phyloP scores from a whole-genome alignment of 1,140 invertebrate species.

The Euwallacea similis region DNA sequence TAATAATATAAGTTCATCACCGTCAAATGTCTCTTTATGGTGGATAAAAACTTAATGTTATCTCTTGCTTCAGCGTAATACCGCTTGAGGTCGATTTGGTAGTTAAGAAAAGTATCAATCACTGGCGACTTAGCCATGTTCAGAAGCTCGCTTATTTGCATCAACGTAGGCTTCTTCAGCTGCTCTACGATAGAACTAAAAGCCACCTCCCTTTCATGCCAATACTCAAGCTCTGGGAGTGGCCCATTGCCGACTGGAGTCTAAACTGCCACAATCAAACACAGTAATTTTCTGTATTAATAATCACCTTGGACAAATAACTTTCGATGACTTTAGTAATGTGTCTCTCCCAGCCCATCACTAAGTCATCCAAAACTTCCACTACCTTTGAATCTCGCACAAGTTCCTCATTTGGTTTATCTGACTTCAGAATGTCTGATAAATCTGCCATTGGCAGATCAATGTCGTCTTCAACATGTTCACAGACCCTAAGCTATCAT shows the following conservation, averaged over 20 bases:
- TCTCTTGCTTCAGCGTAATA: conserved; percentile 78
- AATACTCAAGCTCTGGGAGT: conserved; percentile 79
- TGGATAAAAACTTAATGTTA: conserved; percentile 81
- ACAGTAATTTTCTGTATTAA: background rate
- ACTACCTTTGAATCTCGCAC: conserved; percentile 58
- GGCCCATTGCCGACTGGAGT: conserved; percentile 70
- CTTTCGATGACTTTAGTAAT: conserved; percentile 61
- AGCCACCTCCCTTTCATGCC: conserved; percentile 75
- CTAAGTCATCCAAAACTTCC: conserved; percentile 63
- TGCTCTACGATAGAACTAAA: conserved; percentile 79
- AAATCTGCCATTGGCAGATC: conserved; percentile 60
- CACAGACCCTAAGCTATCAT: conserved; percentile 60
- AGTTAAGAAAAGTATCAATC: conserved; percentile 57
- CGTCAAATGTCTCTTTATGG: conserved; percentile 77
- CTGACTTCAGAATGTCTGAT: conserved; percentile 57
- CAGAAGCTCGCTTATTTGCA: conserved; percentile 62
- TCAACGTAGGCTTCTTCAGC: conserved; percentile 69
- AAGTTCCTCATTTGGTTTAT: conserved; percentile 55
- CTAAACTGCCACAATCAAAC: conserved; percentile 26
- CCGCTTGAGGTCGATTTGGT: conserved; percentile 64
- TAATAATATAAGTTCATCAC: conserved; percentile 55
- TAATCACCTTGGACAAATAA: conserved; percentile 60
- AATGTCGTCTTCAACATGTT: conserved; percentile 68
- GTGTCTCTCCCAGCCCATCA: conserved; percentile 66
- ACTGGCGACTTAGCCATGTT: conserved; percentile 57